A percentile compares a stretch with the other conserved stretches of the same genome.
Evolutionary conservation across 2,888 invertebrate species (phyloP).

Genomic region (Eupithecia exiguata): DNA sequence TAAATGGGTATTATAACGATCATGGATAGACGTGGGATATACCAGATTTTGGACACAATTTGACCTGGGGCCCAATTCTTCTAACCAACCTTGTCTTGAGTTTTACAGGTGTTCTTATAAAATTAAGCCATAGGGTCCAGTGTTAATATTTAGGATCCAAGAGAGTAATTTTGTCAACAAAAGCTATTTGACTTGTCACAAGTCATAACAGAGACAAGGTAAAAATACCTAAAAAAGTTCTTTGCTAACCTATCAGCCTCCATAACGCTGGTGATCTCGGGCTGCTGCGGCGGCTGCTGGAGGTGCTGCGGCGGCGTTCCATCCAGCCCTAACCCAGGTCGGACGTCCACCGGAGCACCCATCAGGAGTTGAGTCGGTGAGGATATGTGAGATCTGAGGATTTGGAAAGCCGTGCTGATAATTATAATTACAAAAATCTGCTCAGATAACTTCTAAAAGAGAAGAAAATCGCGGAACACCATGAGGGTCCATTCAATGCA

Average conservation of each 20-base stretch:
- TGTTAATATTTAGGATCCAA: neutral
- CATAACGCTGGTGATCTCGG: constrained; percentile 80
- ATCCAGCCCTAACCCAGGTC: constrained; percentile 69
- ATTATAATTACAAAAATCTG: neutral
- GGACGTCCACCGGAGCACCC: constrained; percentile 74
- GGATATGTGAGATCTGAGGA: constrained; percentile 76
- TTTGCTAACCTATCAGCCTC: constrained; percentile 77
- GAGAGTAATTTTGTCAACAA: neutral
- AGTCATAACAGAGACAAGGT: neutral
- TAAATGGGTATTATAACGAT: too few species aligned
- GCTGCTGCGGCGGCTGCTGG: constrained; percentile 74
- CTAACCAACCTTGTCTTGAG: too few species aligned
- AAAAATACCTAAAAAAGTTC: neutral
- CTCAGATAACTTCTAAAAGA: neutral
- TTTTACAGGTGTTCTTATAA: too few species aligned
- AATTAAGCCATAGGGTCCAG: neutral
- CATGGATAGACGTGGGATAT: too few species aligned
- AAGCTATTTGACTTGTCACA: neutral
- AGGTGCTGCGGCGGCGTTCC: constrained; percentile 71
- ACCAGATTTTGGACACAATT: neutral
- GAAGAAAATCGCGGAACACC: neutral
- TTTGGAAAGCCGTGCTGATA: neutral
- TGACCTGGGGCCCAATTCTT: too few species aligned
- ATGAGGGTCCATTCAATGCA: neutral
- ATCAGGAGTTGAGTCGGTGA: constrained; percentile 80